Conservation (phyloP, 1,140 invertebrate genomes). For the Drosophila sechellia region DNA sequence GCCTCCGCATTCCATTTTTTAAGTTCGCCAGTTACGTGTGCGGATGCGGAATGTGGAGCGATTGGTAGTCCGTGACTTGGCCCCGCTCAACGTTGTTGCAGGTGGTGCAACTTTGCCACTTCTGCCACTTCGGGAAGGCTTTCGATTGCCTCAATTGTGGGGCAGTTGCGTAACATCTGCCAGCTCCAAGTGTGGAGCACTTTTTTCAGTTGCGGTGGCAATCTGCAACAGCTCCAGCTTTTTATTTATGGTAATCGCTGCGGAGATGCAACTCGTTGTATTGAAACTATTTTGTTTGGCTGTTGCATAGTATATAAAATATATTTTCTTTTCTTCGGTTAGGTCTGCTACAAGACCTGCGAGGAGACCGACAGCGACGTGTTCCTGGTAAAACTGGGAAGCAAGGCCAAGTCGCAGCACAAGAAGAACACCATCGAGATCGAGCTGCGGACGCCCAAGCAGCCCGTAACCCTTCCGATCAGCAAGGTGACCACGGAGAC, state of each 20-base stretch:
- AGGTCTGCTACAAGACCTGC: constrained; percentile 84
- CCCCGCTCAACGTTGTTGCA: constrained; percentile 33
- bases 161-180: constrained; percentile 52
- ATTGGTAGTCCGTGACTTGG: constrained; percentile 46
- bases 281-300: not conserved
- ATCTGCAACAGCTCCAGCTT: constrained; percentile 20
- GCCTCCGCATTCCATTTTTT: constrained; percentile 37
- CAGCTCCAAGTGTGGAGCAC: constrained; percentile 57
- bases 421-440: constrained; percentile 82
- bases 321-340: not conserved
- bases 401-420: constrained; percentile 66
- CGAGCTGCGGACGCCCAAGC: constrained; percentile 79
- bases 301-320: too few species aligned
- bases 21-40: constrained; percentile 29
- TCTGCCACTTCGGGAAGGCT: constrained; percentile 28
- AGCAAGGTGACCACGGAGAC: constrained; percentile 78
- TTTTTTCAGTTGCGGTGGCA: constrained; percentile 23
- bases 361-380: constrained; percentile 83
- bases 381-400: constrained; percentile 81
- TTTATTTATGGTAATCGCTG: constrained; percentile 39
- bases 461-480: constrained; percentile 55
- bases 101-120: constrained; percentile 25
- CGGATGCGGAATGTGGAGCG: constrained; percentile 58
- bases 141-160: constrained; percentile 49
- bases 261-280: constrained; percentile 10